Base-by-base conservation (phyloP, 2,113 vertebrate species). In the Heloderma charlesbogerti region DNA sequence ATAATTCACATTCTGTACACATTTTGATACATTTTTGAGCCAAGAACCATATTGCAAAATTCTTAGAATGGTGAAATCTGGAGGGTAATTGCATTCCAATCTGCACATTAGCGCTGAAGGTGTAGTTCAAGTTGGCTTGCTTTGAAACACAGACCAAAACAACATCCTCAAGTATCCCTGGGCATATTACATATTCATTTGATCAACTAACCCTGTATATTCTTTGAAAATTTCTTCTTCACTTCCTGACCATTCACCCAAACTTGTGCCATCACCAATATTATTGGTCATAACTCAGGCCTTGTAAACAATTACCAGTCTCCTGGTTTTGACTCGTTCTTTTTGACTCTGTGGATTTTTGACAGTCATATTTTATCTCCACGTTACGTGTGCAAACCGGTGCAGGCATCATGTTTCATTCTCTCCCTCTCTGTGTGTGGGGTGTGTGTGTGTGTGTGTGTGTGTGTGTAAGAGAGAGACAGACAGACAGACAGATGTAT, bases 171-270 rank as follows among this genome's bases (percentile, higher is more conserved):
- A 66, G 29, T 27, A 43, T 43, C 57, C 37, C 37, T 43, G 43
- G 51, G 89, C 77, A 48, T 0, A 0, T 34, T 80, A 54, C 43
- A 81, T 6, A 0, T 0, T 45, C 63, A 74, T 66, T 34, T 0
- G 0, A 84, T 90, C 90, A 87, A 86, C 92, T 71, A 91, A 88
- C 84, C 29, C 88, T 66, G 25, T 45, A 16, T 91, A 4, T 43
- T 85, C 51, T 90, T 92, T 5, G 0, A 63, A 84, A 8, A 86
- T 16, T 89, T 18, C 5, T 43, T 84, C 45, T 85, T 51, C 45
- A 3, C 34, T 85, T 85, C 29, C 40, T 85, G 31, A 77, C 6
- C 2, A 8, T 43, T 84, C 67, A 84, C 40, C 29, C 5, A 84
- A 22, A 45, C 69, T 48, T 69, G 66, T 69, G 84, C 43, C 16